Conservation (phyloP, 2,888 invertebrate genomes). For the Thymelicus lineola region DNA sequence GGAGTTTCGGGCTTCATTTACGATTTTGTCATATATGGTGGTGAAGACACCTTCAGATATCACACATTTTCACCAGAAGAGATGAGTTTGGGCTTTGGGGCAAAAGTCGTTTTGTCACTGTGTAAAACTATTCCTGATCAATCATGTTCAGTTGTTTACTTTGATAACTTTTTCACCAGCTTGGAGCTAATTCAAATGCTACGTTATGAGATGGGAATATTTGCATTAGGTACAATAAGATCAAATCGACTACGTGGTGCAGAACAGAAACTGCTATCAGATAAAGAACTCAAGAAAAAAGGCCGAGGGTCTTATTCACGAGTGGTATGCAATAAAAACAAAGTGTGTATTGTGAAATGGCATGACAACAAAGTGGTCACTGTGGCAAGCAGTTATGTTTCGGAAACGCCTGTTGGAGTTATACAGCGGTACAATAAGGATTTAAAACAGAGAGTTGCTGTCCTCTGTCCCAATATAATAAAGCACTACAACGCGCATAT, state of each 20-base stretch:
- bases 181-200: not conserved
- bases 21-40: slow-evolving; percentile 50
- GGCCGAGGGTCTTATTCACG: slow-evolving; percentile 37
- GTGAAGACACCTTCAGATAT: slow-evolving; percentile 46
- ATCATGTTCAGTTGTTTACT: slow-evolving; percentile 36
- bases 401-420: slow-evolving; percentile 33
- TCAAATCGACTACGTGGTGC: not conserved
- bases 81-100: slow-evolving; percentile 43
- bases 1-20: slow-evolving; percentile 47
- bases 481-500: slow-evolving; percentile 44
- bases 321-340: slow-evolving; percentile 42
- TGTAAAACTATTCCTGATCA: slow-evolving; percentile 16
- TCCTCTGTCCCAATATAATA: slow-evolving; percentile 39
- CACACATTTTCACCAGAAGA: slow-evolving; percentile 33
- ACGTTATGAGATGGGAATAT: not conserved
- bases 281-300: slow-evolving; percentile 41
- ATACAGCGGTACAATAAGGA: slow-evolving; percentile 41
- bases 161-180: slow-evolving; percentile 42
- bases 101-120: slow-evolving; percentile 47
- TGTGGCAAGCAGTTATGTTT: not conserved
- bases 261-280: not conserved
- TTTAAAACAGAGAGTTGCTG: slow-evolving; percentile 39
- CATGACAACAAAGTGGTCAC: slow-evolving; percentile 41
- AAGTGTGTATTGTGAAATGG: slow-evolving; percentile 42
- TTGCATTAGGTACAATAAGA: not conserved